phyloP scores from a whole-genome alignment of 2,888 invertebrate species.

The Vanessa cardui region DNA sequence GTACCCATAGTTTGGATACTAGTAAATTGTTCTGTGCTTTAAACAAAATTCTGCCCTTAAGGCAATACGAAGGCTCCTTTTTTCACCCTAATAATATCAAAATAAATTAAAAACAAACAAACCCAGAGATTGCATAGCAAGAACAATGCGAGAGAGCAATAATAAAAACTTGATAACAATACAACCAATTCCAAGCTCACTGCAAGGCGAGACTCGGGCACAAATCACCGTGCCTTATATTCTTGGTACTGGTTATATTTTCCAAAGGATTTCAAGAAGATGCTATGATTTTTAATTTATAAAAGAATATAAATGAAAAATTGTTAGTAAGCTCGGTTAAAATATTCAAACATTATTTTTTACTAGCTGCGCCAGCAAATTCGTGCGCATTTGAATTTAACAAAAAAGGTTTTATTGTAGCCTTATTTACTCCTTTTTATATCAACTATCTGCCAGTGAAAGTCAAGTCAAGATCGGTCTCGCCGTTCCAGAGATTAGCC shows the following conservation, averaged over 20 bases:
- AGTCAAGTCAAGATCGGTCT: too few relatives aligned
- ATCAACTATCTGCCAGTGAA: too few relatives aligned
- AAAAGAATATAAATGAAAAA: conserved; percentile 16
- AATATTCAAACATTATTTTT: too few relatives aligned
- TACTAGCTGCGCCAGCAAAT: too few relatives aligned
- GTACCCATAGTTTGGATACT: too few relatives aligned
- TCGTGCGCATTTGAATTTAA: too few relatives aligned
- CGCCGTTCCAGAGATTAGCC: too few relatives aligned
- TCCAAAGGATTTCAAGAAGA: conserved; percentile 36
- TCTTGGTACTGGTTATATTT: conserved; percentile 36
- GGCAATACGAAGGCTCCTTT: not conserved
- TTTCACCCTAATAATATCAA: conserved; percentile 1
- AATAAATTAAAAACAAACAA: conserved; percentile 18
- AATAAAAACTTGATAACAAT: conserved; percentile 40
- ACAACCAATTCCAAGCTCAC: conserved; percentile 34
- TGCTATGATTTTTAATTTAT: conserved; percentile 33
- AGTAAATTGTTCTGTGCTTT: too few relatives aligned
- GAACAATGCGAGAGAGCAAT: conserved; percentile 33
- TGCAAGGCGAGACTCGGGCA: conserved; percentile 27
- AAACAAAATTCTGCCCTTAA: too few relatives aligned
- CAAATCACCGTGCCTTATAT: conserved; percentile 36
- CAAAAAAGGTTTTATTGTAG: too few relatives aligned
- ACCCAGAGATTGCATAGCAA: conserved; percentile 27
- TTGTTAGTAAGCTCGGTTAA: too few relatives aligned
- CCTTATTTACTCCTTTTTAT: too few relatives aligned